phyloP scores from a whole-genome alignment of 2,888 invertebrate species.

The Orthosia gracilis region DNA sequence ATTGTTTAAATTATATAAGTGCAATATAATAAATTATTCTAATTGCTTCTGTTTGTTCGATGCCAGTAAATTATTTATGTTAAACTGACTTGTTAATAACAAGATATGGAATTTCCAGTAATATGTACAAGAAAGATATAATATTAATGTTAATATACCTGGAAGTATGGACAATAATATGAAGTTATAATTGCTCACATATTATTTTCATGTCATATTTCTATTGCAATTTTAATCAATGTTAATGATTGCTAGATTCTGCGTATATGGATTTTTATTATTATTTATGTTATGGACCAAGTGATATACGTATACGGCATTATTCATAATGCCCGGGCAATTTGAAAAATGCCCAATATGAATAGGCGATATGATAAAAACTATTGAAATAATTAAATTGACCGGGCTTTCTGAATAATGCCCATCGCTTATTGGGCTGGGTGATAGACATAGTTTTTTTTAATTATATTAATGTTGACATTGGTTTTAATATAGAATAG shows the following conservation, averaged over 20 bases:
- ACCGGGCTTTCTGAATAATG: too few relatives aligned
- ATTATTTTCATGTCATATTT: conserved; percentile 33
- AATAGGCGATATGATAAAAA: too few relatives aligned
- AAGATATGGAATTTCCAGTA: conserved; percentile 43
- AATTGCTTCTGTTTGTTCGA: conserved; percentile 26
- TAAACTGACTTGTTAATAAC: conserved; percentile 21
- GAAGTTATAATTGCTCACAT: conserved; percentile 22
- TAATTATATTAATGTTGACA: too few relatives aligned
- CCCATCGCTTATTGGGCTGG: too few relatives aligned
- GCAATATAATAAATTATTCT: conserved; percentile 22
- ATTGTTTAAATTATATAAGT: conserved; percentile 5
- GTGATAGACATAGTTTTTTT: too few relatives aligned
- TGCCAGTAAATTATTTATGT: neutral
- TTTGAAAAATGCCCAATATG: too few relatives aligned
- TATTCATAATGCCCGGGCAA: too few relatives aligned
- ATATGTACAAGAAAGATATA: conserved; percentile 19
- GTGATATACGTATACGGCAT: too few relatives aligned
- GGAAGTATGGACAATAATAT: conserved; percentile 38
- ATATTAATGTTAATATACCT: conserved; percentile 45
- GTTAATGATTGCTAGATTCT: conserved; percentile 21
- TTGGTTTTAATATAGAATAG: too few relatives aligned
- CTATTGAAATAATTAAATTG: too few relatives aligned
- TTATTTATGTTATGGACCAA: neutral
- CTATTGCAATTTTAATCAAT: conserved; percentile 15
- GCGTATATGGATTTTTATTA: conserved; percentile 8